phyloP scores from a whole-genome alignment of 2,888 invertebrate genomes.

The Mythimna pallens region DNA sequence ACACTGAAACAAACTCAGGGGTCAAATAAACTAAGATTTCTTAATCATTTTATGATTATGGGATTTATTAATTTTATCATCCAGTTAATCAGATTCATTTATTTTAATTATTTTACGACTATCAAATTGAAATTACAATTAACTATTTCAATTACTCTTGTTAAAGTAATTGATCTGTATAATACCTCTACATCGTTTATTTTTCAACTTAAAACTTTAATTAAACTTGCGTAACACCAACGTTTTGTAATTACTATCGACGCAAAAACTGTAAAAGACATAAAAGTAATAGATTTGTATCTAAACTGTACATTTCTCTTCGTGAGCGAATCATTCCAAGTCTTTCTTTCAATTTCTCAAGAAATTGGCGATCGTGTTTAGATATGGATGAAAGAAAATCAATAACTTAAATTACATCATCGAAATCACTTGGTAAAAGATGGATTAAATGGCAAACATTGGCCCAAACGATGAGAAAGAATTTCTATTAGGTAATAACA shows the following conservation, averaged over 20 bases:
- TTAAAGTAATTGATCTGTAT: constrained; percentile 33
- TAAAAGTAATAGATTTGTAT: constrained; percentile 45
- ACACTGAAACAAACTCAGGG: no score
- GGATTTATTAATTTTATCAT: background rate
- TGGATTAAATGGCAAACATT: constrained; percentile 25
- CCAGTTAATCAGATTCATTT: constrained; percentile 5
- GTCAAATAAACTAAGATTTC: no score
- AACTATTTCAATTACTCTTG: constrained; percentile 28
- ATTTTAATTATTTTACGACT: constrained; percentile 16
- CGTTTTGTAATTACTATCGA: constrained; percentile 27
- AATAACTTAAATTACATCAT: constrained; percentile 32
- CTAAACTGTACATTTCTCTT: constrained; percentile 46
- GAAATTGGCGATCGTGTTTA: constrained; percentile 17
- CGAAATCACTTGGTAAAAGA: background rate
- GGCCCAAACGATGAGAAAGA: constrained; percentile 4
- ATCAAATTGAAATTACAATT: constrained; percentile 3
- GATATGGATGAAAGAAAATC: constrained; percentile 34
- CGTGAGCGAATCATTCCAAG: background rate
- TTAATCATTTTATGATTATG: no score
- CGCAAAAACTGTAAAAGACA: constrained; percentile 44
- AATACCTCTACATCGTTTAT: constrained; percentile 22
- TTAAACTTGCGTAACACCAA: constrained; percentile 42
- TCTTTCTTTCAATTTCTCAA: constrained; percentile 20
- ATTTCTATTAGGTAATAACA: constrained; percentile 1
- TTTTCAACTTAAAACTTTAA: constrained; percentile 28